Evolutionary conservation across 2,888 invertebrate species (phyloP), one percentile per base, ranked within the genome.

Genomic region (Heteropelma amictum): DNA sequence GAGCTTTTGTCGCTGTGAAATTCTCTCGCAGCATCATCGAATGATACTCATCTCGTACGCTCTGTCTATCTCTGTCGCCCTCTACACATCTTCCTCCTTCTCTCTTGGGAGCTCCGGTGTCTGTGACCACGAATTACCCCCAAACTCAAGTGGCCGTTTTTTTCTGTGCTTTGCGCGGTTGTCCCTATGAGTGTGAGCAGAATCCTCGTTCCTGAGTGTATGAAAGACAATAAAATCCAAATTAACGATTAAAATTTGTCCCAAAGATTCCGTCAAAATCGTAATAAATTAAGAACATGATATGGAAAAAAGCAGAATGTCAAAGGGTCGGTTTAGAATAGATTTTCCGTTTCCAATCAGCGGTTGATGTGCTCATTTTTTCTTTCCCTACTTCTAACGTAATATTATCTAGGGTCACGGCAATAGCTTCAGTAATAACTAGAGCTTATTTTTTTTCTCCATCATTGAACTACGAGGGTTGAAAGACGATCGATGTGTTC

Each of bases 101-200:
- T 63, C 30, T 40, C 8, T 21, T 61, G 49, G 40, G 28, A 64
- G 45, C 45, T 63, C 64, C 28, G 19, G 54, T 56, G 45, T 53
- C 61, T 70, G 53, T 38, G 54, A 54, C 54, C 63, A 71, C 70
- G 70, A 71, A 71, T 71, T 63, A 71, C 56, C 47, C 54, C 38
- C 56, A 71, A 71, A 71, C 63, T 71, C 70, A 71, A 63, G 70
- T 56, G 47, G 38, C 30, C 42, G 40, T 70, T 69, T 70, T 61
- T 10, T 40, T 40, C 17, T 23, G 1, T 26, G 23, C 14, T 14
- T 56, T 14, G 23, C 17, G 8, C 10, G 8, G 6, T 49, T 14
- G 1, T 26, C 14, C 47, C 49, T 30, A 7, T 45, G 30, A 12
- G 21, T 7, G 19, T n/a, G 40, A 17, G n/a, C n/a, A 8, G 19